Evolutionary conservation across 2,888 invertebrate species (phyloP).

Genomic region (Polyploca ridens): DNA sequence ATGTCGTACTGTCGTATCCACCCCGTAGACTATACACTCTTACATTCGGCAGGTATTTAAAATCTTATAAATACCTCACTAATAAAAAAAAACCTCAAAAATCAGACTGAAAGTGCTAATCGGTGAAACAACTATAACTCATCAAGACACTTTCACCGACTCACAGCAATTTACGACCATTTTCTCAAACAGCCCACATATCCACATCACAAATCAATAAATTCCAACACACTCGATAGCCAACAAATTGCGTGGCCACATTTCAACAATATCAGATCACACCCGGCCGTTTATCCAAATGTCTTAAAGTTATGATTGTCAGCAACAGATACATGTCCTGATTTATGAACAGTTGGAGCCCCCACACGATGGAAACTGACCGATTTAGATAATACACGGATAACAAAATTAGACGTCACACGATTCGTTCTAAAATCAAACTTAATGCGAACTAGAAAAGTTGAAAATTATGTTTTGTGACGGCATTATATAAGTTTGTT

Average conservation of each 20-base stretch:
- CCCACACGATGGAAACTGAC: conserved; percentile 71
- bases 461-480: conserved; percentile 6
- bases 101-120: no score
- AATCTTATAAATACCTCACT: no score
- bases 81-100: no score
- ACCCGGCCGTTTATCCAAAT: conserved; percentile 44
- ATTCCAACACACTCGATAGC: conserved; percentile 13
- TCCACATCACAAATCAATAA: conserved; percentile 8
- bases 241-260: conserved; percentile 12
- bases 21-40: no score
- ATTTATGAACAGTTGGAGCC: conserved; percentile 61
- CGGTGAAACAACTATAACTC: background rate
- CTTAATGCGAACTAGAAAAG: background rate
- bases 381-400: conserved; percentile 70
- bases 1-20: no score
- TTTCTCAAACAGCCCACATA: conserved; percentile 9
- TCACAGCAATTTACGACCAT: conserved; percentile 1
- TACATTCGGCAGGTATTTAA: no score
- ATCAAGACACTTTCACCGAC: background rate
- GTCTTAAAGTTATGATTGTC: conserved; percentile 48
- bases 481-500: conserved; percentile 27
- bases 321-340: conserved; percentile 60
- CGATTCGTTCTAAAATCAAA: conserved; percentile 19
- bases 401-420: conserved; percentile 31
- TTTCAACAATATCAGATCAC: conserved; percentile 11